Evolutionary conservation across 1,140 invertebrate species (phyloP).

Genomic region (Limonius californicus): DNA sequence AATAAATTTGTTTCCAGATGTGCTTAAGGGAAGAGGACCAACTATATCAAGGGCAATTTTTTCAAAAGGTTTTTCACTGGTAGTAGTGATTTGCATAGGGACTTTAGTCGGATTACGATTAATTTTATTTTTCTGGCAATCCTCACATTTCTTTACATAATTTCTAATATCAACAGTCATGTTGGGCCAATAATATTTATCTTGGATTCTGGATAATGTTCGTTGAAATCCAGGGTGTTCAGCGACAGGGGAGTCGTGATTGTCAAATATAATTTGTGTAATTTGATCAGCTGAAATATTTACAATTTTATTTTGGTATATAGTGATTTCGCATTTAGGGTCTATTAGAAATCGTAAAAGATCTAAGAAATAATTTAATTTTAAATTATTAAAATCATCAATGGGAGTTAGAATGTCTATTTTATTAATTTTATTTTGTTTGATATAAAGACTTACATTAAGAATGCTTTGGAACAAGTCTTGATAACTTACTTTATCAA

Average conservation of each 20-base stretch:
- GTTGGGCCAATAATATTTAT: not conserved
- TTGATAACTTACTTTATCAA: no score
- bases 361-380: not conserved
- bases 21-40: conserved; percentile 34
- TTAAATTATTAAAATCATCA: not conserved
- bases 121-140: no score
- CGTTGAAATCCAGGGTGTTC: not conserved
- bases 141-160: conserved; percentile 17
- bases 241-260: not conserved
- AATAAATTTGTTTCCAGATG: conserved; percentile 40
- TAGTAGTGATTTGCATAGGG: conserved; percentile 18
- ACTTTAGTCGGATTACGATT: conserved; percentile 13
- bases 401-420: not conserved
- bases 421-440: not conserved
- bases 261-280: not conserved
- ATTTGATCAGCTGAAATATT: no score
- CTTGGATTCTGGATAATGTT: not conserved
- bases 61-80: conserved; percentile 29
- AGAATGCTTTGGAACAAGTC: no score
- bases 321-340: not conserved
- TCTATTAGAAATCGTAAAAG: not conserved
- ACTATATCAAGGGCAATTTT: conserved; percentile 44
- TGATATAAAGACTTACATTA: no score
- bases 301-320: not conserved
- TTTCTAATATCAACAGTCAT: conserved; percentile 17